Percentiles rank a stretch among this genome's conserved stretches.
These are phyloP conservation scores for Telmatherina bonti DNA, from an alignment of 2,797 vertebrate species.

Conservation along the genomic window DNA sequence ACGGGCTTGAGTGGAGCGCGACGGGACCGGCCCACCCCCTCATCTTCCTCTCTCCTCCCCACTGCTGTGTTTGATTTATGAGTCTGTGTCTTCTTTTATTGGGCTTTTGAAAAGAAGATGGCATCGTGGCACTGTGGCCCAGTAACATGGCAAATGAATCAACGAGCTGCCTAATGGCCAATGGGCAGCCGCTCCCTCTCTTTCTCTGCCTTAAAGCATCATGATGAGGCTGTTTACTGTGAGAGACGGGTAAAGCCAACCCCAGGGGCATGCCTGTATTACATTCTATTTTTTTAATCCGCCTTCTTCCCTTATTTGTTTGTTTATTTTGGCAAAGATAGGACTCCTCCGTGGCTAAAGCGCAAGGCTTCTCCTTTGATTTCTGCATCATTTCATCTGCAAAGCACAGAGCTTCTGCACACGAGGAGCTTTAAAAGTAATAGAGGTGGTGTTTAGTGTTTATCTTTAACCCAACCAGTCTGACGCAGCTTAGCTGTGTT, in stretches of 20 bases:
- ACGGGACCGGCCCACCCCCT: constrained; percentile 55
- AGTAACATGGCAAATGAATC: constrained; percentile 80
- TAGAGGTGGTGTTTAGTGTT: constrained; percentile 55
- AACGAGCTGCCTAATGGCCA: constrained; percentile 38
- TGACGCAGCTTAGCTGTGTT: constrained; percentile 35
- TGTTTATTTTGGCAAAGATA: constrained; percentile 58
- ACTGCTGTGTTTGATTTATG: constrained; percentile 74
- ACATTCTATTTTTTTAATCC: constrained; percentile 43
- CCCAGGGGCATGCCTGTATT: constrained; percentile 62
- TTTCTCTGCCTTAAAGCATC: constrained; percentile 29
- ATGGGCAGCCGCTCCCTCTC: not conserved
- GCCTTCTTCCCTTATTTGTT: constrained; percentile 35
- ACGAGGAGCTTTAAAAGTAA: constrained; percentile 50
- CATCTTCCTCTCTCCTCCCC: constrained; percentile 57
- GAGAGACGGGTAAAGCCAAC: constrained; percentile 64
- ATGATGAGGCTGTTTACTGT: constrained; percentile 68
- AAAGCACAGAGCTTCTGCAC: constrained; percentile 45
- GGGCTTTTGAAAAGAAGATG: constrained; percentile 78
- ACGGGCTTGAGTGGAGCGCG: constrained; percentile 66
- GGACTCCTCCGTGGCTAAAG: constrained; percentile 34
- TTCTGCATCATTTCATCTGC: constrained; percentile 66
- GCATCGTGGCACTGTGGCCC: constrained; percentile 72
- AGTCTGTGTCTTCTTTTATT: constrained; percentile 74
- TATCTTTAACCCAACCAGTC: constrained; percentile 32
- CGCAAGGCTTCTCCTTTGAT: constrained; percentile 63